Evolutionary conservation across 2,113 vertebrate genomes (phyloP).

Genomic region (Meriones unguiculatus): DNA sequence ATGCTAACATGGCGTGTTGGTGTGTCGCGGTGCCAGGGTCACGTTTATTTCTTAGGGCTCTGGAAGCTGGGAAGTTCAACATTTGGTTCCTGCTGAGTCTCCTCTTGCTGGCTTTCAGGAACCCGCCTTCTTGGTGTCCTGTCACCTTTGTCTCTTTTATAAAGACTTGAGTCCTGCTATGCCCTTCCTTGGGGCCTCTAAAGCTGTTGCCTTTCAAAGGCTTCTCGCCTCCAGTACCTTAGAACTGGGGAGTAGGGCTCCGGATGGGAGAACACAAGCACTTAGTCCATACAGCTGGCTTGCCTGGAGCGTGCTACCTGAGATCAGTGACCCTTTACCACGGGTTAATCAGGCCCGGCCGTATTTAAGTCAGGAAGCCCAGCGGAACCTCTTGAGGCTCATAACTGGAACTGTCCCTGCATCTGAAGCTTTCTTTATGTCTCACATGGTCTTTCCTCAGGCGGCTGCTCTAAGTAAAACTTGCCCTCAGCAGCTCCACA

Average conservation of each 20-base stretch:
- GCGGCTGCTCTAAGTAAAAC: neutral
- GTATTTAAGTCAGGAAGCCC: neutral
- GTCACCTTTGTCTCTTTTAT: neutral
- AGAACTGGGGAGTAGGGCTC: neutral
- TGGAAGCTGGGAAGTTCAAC: neutral
- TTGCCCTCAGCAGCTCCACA: neutral
- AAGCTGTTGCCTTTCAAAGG: neutral
- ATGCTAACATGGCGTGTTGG: neutral
- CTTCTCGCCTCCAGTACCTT: too few relatives aligned
- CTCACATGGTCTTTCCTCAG: fast-evolving
- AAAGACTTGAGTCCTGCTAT: neutral
- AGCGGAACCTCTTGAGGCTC: neutral
- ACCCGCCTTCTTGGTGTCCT: neutral
- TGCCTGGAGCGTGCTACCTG: neutral
- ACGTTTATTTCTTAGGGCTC: neutral
- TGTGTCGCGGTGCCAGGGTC: too few relatives aligned
- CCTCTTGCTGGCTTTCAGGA: neutral
- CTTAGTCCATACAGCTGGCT: neutral
- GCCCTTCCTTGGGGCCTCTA: neutral
- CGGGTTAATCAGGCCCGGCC: neutral
- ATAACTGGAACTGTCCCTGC: neutral
- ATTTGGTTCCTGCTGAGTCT: neutral
- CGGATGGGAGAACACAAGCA: too few relatives aligned
- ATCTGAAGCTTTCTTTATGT: neutral
- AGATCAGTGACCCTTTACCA: neutral